A percentile compares a stretch with the other conserved stretches of the same genome.
Conservation (phyloP, 2,888 invertebrate species). For the Alentia gelatinosa region DNA sequence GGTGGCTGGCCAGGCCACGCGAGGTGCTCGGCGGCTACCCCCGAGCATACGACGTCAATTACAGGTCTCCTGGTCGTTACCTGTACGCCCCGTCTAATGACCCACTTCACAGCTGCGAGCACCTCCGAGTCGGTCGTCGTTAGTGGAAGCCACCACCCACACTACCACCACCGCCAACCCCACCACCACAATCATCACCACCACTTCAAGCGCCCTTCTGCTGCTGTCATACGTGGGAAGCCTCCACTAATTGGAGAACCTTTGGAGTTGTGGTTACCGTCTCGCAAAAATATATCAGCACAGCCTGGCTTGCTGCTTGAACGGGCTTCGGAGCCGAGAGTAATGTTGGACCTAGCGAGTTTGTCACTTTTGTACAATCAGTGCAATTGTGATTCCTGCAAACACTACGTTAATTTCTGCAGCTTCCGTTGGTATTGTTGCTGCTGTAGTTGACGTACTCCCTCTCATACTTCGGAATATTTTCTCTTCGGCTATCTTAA, state of each 20-base stretch:
- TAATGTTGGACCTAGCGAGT: too few relatives aligned
- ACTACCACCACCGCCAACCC: background rate
- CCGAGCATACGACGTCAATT: background rate
- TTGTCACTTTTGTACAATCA: too few relatives aligned
- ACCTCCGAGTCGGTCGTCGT: background rate
- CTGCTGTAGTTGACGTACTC: too few relatives aligned
- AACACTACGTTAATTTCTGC: too few relatives aligned
- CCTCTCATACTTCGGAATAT: too few relatives aligned
- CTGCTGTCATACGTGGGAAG: background rate
- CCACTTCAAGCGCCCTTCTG: background rate
- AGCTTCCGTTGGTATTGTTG: too few relatives aligned
- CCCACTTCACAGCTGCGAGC: constrained; percentile 11
- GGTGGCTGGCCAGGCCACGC: background rate
- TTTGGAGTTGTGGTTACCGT: too few relatives aligned
- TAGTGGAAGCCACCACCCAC: background rate
- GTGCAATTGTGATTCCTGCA: too few relatives aligned
- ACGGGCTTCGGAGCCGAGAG: too few relatives aligned
- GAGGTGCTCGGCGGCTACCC: background rate
- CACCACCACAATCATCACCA: background rate
- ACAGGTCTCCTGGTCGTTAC: background rate
- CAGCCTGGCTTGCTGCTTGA: too few relatives aligned
- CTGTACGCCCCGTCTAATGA: background rate
- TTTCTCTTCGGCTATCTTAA: too few relatives aligned
- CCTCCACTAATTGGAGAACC: background rate
- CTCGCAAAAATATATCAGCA: too few relatives aligned